phyloP scores from a whole-genome alignment of 2,797 vertebrate species.

The Parotocinclus haroldoi region DNA sequence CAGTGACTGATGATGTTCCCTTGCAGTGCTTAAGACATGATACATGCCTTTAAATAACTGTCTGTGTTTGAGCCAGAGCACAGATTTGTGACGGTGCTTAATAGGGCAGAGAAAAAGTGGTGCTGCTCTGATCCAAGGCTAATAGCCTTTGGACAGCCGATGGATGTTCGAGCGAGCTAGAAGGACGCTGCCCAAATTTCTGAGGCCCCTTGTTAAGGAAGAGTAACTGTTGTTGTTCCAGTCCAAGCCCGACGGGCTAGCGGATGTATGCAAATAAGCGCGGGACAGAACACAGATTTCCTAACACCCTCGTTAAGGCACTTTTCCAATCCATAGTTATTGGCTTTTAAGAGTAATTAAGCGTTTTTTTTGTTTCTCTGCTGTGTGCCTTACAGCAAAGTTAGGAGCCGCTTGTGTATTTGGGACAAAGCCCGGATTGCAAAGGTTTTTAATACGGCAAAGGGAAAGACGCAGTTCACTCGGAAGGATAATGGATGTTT shows the following conservation, averaged over 20 bases:
- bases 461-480: background rate
- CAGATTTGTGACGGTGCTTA: constrained; percentile 25
- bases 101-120: constrained; percentile 20
- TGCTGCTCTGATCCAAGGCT: constrained; percentile 40
- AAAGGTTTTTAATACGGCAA: too few relatives aligned
- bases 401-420: too few relatives aligned
- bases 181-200: constrained; percentile 5
- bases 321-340: too few relatives aligned
- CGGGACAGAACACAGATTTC: constrained; percentile 34
- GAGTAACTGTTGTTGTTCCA: background rate
- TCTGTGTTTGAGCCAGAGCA: constrained; percentile 31
- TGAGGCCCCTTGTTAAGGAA: background rate
- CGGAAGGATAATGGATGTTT: background rate
- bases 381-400: too few relatives aligned
- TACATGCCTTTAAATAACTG: constrained; percentile 3
- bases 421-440: too few relatives aligned
- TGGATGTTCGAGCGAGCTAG: constrained; percentile 1
- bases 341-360: too few relatives aligned
- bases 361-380: too few relatives aligned
- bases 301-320: background rate
- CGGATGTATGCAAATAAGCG: constrained; percentile 35
- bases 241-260: background rate
- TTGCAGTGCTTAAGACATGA: background rate
- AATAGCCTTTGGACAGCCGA: constrained; percentile 33
- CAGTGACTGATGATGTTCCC: background rate